Base-by-base conservation (phyloP, 1,140 invertebrate species). In the Brachionus koreanus region DNA sequence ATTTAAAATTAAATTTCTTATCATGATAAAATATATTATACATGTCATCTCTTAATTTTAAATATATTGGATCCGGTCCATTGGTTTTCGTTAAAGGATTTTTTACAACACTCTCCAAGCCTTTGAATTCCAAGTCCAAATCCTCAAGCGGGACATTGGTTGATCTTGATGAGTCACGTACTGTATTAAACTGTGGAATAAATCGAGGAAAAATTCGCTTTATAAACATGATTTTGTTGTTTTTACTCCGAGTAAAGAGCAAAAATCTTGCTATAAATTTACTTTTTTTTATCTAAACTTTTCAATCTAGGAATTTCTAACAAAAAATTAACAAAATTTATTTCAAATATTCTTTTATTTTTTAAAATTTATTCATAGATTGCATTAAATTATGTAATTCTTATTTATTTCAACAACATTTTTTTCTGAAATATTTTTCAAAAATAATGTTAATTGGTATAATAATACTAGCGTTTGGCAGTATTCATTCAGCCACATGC, bases 251-350 rank as follows among this genome's bases (percentile, higher is more conserved):
- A 69, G 35, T 23, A 69, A 69, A 37, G 67, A 69, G 39, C 35
- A 43, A 43, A n/a, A 69, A 1, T 37, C 35, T 4, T 35, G 49
- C n/a, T 57, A 57, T 57, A 57, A 57, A 57, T 69, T 69, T 43
- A 69, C 67, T 37, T 69, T 43, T 69, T 69, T 16, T 69, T 69
- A 69, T 39, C 35, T 69, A 39, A 69, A 39, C 67, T 43, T 46
- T 75, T 75, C 72, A 5, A 75, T 43, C 46, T 43, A 75, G 46
- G 72, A 46, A 75, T 75, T 37, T 75, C 16, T 7, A 77, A 33
- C 13, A 61, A 29, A 77, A 49, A 77, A 77, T 77, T 77, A 77
- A 49, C 43, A 57, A 77, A 77, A 61, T 57, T 57, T 77, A 77
- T 57, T 77, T 75, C 29, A 75, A 75, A 75, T 37, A 46, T 69